Percentiles rank a stretch among this genome's conserved stretches.
phyloP scores from a whole-genome alignment of 2,888 invertebrate genomes.

The Diachrysia chrysitis region DNA sequence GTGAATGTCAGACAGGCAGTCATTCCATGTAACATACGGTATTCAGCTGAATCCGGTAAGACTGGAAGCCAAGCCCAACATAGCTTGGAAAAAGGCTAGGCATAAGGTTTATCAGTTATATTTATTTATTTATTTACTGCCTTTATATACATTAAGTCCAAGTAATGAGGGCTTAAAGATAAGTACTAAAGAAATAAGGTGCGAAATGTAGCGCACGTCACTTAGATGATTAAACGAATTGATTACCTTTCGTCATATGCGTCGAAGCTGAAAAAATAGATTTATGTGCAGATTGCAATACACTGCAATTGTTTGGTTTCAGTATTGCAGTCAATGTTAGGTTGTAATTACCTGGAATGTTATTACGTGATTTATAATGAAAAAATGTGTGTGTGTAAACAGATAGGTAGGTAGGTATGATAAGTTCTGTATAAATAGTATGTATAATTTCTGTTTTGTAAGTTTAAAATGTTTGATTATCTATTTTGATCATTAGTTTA shows the following conservation, averaged over 20 bases:
- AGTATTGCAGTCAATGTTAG: conserved; percentile 15
- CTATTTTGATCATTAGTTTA: too few relatives aligned
- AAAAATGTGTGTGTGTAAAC: conserved; percentile 23
- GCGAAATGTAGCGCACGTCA: conserved; percentile 51
- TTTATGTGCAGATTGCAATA: conserved; percentile 45
- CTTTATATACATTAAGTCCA: neutral
- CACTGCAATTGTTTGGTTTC: conserved; percentile 45
- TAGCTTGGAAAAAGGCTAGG: too few relatives aligned
- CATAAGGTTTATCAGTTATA: neutral
- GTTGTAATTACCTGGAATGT: conserved; percentile 38
- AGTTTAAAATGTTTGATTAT: too few relatives aligned
- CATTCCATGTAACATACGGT: too few relatives aligned
- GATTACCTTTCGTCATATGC: conserved; percentile 53
- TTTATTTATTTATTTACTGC: too few relatives aligned
- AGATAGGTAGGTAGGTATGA: conserved; percentile 4
- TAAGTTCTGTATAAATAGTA: too few relatives aligned
- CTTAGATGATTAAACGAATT: conserved; percentile 47
- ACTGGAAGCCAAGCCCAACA: too few relatives aligned
- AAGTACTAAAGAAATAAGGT: conserved; percentile 12
- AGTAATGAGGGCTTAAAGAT: neutral
- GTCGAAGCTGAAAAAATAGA: conserved; percentile 38
- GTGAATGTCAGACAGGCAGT: too few relatives aligned
- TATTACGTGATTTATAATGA: conserved; percentile 16
- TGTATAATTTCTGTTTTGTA: too few relatives aligned
- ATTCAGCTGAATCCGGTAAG: too few relatives aligned